phyloP scores from a whole-genome alignment of 2,888 invertebrate species.

The Serripes groenlandicus region DNA sequence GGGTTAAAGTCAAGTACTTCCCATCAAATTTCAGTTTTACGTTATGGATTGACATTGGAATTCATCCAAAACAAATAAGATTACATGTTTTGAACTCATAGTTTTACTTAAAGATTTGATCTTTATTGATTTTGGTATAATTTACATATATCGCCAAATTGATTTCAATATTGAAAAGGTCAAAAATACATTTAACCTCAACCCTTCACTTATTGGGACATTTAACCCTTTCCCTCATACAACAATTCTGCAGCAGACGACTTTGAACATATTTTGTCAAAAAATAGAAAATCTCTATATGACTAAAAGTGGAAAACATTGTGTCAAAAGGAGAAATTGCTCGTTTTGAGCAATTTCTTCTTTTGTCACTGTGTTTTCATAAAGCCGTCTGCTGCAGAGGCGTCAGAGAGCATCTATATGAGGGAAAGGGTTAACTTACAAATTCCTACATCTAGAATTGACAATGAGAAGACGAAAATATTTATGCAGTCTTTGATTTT shows the following conservation, averaged over 20 bases:
- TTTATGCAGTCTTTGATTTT: too few species aligned
- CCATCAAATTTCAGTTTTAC: neutral
- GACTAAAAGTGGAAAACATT: too few species aligned
- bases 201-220: neutral
- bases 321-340: too few species aligned
- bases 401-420: too few species aligned
- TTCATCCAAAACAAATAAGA: constrained; percentile 7
- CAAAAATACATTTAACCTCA: constrained; percentile 5
- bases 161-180: constrained; percentile 19
- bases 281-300: too few species aligned
- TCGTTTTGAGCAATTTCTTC: too few species aligned
- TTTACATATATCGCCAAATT: neutral
- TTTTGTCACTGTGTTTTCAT: too few species aligned
- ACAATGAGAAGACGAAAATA: too few species aligned
- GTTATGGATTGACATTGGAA: constrained; percentile 4
- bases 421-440: too few species aligned
- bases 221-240: neutral
- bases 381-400: too few species aligned
- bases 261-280: neutral
- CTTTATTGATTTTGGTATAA: constrained; percentile 20
- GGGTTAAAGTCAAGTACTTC: neutral
- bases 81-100: constrained; percentile 4
- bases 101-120: neutral
- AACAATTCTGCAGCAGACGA: neutral
- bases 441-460: too few species aligned